Evolutionary conservation across 2,113 vertebrate genomes (phyloP).

Genomic region (Zosterops borbonicus): DNA sequence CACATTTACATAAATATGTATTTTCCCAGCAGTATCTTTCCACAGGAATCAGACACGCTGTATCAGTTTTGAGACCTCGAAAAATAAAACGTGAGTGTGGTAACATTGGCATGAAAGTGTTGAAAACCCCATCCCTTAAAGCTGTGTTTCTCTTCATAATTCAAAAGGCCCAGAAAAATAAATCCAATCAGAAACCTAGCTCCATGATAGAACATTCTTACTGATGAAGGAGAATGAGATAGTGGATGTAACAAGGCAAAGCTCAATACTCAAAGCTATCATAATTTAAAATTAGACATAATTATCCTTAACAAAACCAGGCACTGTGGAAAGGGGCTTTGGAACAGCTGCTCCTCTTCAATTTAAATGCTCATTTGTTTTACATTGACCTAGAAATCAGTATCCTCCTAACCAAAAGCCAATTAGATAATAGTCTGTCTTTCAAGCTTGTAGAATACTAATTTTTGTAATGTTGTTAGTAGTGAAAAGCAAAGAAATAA

Average conservation of each 20-base stretch:
- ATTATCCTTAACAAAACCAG: conserved; percentile 75
- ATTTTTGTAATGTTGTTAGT: conserved; percentile 48
- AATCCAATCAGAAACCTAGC: conserved; percentile 33
- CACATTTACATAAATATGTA: background rate
- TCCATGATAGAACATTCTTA: conserved; percentile 33
- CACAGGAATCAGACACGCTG: background rate
- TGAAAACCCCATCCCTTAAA: background rate
- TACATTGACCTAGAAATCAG: conserved; percentile 75
- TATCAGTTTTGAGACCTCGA: background rate
- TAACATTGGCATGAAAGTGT: background rate
- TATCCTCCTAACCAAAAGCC: conserved; percentile 70
- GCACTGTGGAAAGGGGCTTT: conserved; percentile 64
- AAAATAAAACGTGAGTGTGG: background rate
- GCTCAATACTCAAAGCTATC: conserved; percentile 72
- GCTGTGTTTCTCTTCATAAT: background rate
- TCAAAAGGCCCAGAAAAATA: conserved; percentile 42
- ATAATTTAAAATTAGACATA: conserved; percentile 75
- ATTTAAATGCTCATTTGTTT: conserved; percentile 73
- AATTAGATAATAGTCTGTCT: conserved; percentile 70
- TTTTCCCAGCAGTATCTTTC: conserved; percentile 10
- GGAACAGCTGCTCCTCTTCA: conserved; percentile 72
- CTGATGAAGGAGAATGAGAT: conserved; percentile 53
- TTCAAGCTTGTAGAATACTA: conserved; percentile 59
- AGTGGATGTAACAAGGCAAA: conserved; percentile 56
- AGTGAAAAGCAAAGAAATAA: conserved; percentile 60